Conservation (phyloP, 2,113 vertebrate genomes). For the Cyanocitta stelleri region DNA sequence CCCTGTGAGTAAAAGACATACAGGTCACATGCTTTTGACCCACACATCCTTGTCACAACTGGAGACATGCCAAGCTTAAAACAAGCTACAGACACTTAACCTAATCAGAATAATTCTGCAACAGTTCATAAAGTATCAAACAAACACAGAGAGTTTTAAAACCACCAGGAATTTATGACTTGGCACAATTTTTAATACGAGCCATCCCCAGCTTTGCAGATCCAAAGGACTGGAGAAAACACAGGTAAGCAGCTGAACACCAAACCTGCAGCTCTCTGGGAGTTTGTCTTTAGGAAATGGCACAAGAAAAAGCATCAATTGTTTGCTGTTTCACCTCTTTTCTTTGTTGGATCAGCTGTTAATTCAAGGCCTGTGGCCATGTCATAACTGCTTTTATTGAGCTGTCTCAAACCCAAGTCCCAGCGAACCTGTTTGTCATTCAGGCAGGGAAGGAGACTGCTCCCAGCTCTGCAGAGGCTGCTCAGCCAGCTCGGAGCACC, state of each 20-base stretch:
- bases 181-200: background rate
- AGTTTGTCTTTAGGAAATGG: background rate
- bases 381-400: conserved; percentile 46
- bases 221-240: background rate
- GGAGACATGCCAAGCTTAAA: background rate
- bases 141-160: background rate
- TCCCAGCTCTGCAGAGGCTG: conserved; percentile 23
- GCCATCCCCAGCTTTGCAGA: background rate
- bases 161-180: background rate
- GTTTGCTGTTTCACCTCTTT: conserved; percentile 13
- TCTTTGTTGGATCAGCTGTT: conserved; percentile 41
- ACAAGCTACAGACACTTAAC: background rate
- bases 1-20: background rate
- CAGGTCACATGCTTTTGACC: background rate
- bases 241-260: background rate
- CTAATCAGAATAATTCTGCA: conserved; percentile 13
- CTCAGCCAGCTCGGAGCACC: conserved; percentile 22
- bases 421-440: conserved; percentile 48
- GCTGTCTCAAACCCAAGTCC: conserved; percentile 14
- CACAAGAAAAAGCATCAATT: background rate
- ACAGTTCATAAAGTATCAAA: background rate
- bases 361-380: conserved; percentile 42
- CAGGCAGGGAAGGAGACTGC: conserved; percentile 24
- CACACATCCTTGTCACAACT: background rate
- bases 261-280: background rate